These are phyloP conservation scores for Octopus sinensis DNA, from an alignment of 1,140 invertebrate genomes.

Conservation along the genomic window DNA sequence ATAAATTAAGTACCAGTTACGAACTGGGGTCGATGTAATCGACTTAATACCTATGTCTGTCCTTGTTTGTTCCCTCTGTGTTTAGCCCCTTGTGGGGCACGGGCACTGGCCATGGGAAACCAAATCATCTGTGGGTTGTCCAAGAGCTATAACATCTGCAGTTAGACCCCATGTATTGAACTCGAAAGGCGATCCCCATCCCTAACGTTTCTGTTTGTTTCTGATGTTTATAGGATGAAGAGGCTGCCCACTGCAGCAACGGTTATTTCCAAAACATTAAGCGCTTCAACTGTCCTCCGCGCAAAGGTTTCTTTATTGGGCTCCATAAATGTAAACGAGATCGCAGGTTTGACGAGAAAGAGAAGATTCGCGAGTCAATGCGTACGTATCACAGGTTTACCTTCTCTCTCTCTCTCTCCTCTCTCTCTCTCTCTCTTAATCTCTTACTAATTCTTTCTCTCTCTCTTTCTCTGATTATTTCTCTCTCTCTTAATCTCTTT, in stretches of 20 bases:
- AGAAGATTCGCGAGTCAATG: neutral
- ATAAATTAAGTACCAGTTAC: too few relatives aligned
- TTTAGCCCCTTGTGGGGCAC: neutral
- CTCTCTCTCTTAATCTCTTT: too few relatives aligned
- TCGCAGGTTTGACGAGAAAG: conserved; percentile 67
- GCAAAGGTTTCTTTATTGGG: conserved; percentile 75
- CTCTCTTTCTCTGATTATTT: too few relatives aligned
- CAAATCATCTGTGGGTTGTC: neutral
- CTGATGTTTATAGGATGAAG: conserved; percentile 71
- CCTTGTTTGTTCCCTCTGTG: neutral
- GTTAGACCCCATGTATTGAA: neutral
- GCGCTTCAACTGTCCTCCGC: conserved; percentile 70
- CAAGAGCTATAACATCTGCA: neutral
- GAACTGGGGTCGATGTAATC: too few relatives aligned
- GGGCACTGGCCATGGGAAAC: neutral
- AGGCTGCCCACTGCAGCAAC: conserved; percentile 71
- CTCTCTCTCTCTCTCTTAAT: too few relatives aligned
- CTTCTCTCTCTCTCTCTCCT: too few relatives aligned
- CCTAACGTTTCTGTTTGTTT: conserved; percentile 51
- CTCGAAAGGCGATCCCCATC: neutral
- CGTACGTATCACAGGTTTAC: too few relatives aligned
- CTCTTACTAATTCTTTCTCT: too few relatives aligned
- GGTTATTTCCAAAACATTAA: conserved; percentile 71
- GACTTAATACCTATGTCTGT: too few relatives aligned
- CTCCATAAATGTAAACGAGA: conserved; percentile 75